Base-by-base conservation (phyloP, 1,140 invertebrate species). In the Brachionus paranguensis region DNA sequence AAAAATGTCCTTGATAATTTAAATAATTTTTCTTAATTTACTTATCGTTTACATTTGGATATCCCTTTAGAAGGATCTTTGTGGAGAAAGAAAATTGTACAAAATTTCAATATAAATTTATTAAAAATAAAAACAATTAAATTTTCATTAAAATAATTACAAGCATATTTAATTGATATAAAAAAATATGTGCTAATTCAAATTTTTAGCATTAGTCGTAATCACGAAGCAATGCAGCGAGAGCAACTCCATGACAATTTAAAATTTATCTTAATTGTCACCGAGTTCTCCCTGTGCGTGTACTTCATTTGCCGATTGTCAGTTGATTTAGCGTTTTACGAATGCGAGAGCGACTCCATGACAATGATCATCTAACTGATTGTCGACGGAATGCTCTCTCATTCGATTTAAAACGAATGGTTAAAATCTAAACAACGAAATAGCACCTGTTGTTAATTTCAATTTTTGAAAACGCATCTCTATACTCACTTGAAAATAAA, bases 241-340 rank as follows among this genome's bases (percentile, higher is more conserved):
- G 72, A 76, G 72, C 72, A 76, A 76, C 72, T 76, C 72, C 72
- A 76, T 76, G 72, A 76, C 72, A 76, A 76, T 76, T 76, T 50
- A 11, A 50, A 50, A 27, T 14, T 33, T 76, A 50, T 14, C 72
- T 76, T 50, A 76, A 76, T 76, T 76, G 72, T 76, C 72, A 76
- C 20, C 20, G 47, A 50, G 72, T 76, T 76, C 72, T 76, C 72
- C 24, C 72, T 76, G 72, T 76, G 72, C 72, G 8, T 53, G 20
- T 72, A 72, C 68, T 72, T 72, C 68, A 45, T 72, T 72, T 41
- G n/a, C 3, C 14, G 17, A 37, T 43, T 5, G 20, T 20, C 17
- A 60, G 53, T 24, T 37, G 65, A 7, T 70, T 17, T 5, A 14
- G 17, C 41, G 33, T 74, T 43, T 43, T 20, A 17, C 70, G 45